phyloP scores from a whole-genome alignment of 2,113 vertebrate species.

The Thryonomys swinderianus region DNA sequence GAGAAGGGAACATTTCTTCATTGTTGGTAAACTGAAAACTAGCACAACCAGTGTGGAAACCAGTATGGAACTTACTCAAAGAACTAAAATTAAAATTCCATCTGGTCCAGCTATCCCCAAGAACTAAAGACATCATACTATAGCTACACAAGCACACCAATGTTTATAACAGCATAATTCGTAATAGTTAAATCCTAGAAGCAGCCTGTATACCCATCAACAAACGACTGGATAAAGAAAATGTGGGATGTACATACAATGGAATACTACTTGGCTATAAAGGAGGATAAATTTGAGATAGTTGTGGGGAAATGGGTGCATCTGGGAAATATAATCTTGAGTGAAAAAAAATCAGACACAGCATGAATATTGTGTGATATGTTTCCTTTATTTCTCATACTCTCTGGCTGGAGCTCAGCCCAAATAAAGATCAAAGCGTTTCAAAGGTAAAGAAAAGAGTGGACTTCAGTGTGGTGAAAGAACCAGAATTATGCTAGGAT shows the following conservation, averaged over 20 bases:
- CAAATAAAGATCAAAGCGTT: background rate
- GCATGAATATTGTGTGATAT: background rate
- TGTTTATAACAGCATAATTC: background rate
- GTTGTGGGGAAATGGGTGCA: background rate
- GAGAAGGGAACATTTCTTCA: background rate
- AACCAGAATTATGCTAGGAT: background rate
- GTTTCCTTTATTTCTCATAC: background rate
- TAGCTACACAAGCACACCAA: background rate
- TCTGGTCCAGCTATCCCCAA: background rate
- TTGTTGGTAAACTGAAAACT: background rate
- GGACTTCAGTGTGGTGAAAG: background rate
- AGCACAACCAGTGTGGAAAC: background rate
- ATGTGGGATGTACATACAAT: background rate
- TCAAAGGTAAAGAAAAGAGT: constrained; percentile 33
- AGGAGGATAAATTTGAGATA: background rate
- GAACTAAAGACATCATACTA: background rate
- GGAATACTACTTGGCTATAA: background rate
- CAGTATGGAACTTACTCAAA: background rate
- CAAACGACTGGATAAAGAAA: background rate
- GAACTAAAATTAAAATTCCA: background rate
- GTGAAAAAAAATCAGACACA: background rate
- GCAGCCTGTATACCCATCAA: background rate
- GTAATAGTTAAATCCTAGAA: background rate
- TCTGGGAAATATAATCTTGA: background rate
- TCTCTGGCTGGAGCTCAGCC: background rate